Evolutionary conservation across 2,888 invertebrate species (phyloP).

Genomic region (Luperina testacea): DNA sequence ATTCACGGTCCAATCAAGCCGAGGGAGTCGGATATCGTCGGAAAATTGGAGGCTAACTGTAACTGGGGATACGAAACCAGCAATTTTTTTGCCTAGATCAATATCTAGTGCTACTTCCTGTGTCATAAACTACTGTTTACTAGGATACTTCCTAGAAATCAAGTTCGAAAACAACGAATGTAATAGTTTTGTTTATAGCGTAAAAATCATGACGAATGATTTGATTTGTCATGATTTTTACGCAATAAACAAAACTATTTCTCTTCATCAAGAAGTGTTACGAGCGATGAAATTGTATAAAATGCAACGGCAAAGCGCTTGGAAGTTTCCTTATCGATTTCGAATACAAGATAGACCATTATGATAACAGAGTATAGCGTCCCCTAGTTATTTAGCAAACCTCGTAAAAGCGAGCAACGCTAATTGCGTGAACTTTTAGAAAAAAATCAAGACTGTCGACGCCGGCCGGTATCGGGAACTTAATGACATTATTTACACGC

Average conservation of each 20-base stretch:
- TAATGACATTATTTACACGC: constrained; percentile 24
- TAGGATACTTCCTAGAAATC: background rate
- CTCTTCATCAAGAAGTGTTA: background rate
- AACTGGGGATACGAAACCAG: constrained; percentile 31
- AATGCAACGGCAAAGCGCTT: background rate
- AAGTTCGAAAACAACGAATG: background rate
- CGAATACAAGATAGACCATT: background rate
- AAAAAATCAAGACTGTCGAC: constrained; percentile 6
- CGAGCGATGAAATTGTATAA: background rate
- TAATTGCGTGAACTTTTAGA: constrained; percentile 22
- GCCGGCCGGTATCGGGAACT: background rate
- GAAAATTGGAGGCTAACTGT: constrained; percentile 66
- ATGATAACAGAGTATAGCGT: background rate
- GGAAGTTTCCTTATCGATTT: background rate
- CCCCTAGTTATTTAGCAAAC: constrained; percentile 6
- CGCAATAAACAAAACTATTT: background rate
- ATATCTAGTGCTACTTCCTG: constrained; percentile 13
- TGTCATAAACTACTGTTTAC: constrained; percentile 13
- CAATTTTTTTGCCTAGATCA: constrained; percentile 31
- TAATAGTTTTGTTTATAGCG: background rate
- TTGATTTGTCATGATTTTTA: background rate
- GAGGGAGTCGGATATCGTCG: constrained; percentile 66
- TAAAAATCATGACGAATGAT: too few species aligned
- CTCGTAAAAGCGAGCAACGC: constrained; percentile 2
- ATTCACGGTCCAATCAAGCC: constrained; percentile 81